Conservation (phyloP, 2,113 vertebrate species). For the Corapipo altera region DNA sequence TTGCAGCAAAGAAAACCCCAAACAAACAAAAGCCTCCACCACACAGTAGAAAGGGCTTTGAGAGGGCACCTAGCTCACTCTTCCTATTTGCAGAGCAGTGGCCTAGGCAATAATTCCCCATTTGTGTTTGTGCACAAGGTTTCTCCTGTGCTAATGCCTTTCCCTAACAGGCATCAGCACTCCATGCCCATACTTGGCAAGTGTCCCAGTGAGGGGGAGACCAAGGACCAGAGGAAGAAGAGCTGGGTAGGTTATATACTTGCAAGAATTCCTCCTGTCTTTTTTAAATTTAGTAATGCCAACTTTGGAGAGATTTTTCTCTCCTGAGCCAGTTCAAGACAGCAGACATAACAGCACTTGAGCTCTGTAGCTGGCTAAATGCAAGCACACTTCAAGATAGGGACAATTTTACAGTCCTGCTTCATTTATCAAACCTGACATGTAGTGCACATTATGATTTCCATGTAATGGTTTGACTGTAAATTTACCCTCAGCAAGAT, state of each 20-base stretch:
- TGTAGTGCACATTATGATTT: slow-evolving; percentile 27
- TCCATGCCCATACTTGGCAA: rapidly evolving
- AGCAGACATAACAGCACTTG: neutral
- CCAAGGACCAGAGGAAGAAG: neutral
- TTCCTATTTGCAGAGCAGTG: neutral
- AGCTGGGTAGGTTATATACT: neutral
- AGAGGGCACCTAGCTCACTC: neutral
- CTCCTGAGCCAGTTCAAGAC: neutral
- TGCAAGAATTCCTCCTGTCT: neutral
- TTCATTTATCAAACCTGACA: slow-evolving; percentile 43
- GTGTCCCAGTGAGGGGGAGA: rapidly evolving
- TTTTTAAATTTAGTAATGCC: neutral
- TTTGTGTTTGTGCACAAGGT: neutral
- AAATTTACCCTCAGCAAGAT: slow-evolving; percentile 52
- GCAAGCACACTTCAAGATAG: neutral
- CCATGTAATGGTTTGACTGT: slow-evolving; percentile 35
- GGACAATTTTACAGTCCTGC: slow-evolving; percentile 26
- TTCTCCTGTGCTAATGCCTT: neutral
- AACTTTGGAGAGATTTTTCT: neutral
- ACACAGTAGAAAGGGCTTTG: neutral
- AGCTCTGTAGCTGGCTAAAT: neutral
- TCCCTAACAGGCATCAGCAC: neutral
- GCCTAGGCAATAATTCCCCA: neutral
- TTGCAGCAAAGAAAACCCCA: neutral
- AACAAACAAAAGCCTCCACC: neutral